phyloP scores from a whole-genome alignment of 2,797 vertebrate species.

The Melanotaenia parkinsoni region DNA sequence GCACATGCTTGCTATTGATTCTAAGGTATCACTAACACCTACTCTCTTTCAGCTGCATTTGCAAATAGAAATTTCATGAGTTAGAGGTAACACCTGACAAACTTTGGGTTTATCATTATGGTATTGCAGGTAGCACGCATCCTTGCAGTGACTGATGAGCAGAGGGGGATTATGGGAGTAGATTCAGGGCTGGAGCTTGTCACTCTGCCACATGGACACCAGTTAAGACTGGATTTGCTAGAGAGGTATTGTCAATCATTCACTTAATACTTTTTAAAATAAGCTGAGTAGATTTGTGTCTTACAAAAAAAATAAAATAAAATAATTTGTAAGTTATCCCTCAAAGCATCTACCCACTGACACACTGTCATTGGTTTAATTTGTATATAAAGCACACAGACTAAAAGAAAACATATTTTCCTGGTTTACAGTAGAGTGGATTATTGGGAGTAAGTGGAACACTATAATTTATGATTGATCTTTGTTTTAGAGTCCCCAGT shows the following conservation, averaged over 20 bases:
- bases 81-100: background rate
- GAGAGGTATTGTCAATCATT: conserved; percentile 82
- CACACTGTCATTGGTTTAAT: conserved; percentile 2
- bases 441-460: too few species aligned
- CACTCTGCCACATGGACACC: conserved; percentile 87
- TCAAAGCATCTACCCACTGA: background rate
- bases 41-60: background rate
- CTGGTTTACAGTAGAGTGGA: background rate
- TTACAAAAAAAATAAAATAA: background rate
- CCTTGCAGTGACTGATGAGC: conserved; percentile 82
- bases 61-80: background rate
- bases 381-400: background rate
- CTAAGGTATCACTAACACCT: conserved; percentile 79
- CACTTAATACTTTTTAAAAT: background rate
- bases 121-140: conserved; percentile 83
- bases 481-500: background rate
- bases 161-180: conserved; percentile 86
- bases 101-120: background rate
- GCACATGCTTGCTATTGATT: conserved; percentile 89
- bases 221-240: conserved; percentile 86
- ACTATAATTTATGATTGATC: background rate
- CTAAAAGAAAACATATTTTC: background rate
- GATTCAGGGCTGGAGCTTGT: conserved; percentile 88
- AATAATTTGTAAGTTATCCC: background rate
- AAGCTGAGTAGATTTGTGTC: background rate